These are phyloP conservation scores for Drosophila baimaii DNA, from an alignment of 1,140 invertebrate genomes.

Conservation along the genomic window DNA sequence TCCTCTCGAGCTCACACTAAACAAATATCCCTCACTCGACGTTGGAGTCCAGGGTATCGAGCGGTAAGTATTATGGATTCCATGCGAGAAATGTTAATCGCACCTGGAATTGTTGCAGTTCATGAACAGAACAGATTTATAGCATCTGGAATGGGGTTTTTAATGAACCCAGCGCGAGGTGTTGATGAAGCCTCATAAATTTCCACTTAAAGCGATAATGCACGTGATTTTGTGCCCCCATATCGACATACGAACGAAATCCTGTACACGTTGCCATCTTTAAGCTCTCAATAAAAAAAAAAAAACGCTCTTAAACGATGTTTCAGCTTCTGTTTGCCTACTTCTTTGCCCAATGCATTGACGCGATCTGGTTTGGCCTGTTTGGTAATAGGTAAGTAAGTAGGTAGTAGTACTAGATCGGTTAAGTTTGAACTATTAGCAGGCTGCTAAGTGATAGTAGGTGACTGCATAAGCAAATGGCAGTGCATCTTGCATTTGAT, in stretches of 20 bases:
- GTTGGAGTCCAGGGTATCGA: neutral
- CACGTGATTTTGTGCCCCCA: conserved; percentile 22
- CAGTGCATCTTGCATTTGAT: conserved; percentile 27
- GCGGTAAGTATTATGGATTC: conserved; percentile 10
- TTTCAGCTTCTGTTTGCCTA: conserved; percentile 12
- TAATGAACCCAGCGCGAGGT: neutral
- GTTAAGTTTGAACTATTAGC: conserved; percentile 21
- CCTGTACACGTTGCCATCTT: neutral
- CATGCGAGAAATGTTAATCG: conserved; percentile 22
- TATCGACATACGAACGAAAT: conserved; percentile 6
- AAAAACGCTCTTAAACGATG: neutral
- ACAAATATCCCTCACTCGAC: neutral
- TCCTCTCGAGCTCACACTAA: too few relatives aligned
- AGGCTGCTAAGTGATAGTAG: conserved; percentile 29
- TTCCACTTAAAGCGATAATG: conserved; percentile 3
- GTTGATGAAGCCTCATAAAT: conserved; percentile 25
- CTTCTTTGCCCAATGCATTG: conserved; percentile 22
- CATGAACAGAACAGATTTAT: conserved; percentile 33
- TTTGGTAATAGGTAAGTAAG: conserved; percentile 1
- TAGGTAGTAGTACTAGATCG: too few relatives aligned
- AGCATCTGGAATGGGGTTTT: conserved; percentile 21
- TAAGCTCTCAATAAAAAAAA: neutral
- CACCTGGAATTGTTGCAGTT: conserved; percentile 31
- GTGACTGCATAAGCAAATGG: conserved; percentile 22
- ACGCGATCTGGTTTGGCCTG: conserved; percentile 27